phyloP scores from a whole-genome alignment of 1,140 invertebrate genomes.

The Sycophaga agraensis region DNA sequence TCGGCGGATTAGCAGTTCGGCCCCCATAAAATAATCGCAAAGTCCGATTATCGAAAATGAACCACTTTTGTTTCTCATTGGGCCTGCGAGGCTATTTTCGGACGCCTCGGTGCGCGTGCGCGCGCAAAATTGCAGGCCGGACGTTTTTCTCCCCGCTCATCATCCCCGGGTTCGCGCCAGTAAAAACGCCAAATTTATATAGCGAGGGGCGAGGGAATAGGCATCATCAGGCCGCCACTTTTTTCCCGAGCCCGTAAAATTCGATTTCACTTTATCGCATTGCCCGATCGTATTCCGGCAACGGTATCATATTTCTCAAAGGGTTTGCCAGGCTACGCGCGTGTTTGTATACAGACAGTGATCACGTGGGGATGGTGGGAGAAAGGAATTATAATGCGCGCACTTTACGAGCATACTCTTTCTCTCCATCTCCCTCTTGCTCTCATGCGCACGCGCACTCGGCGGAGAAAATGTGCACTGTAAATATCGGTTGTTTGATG shows the following conservation, averaged over 20 bases:
- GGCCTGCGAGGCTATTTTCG: too few relatives aligned
- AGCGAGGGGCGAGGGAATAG: too few relatives aligned
- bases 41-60: too few relatives aligned
- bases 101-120: too few relatives aligned
- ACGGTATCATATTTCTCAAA: constrained; percentile 28
- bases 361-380: background rate
- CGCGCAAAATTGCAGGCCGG: too few relatives aligned
- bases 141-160: too few relatives aligned
- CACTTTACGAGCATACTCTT: background rate
- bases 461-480: too few relatives aligned
- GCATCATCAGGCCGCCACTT: constrained; percentile 1
- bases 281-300: constrained; percentile 28
- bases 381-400: constrained; percentile 8
- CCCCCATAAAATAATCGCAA: too few relatives aligned
- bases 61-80: too few relatives aligned
- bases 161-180: background rate
- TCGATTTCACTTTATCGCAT: constrained; percentile 30
- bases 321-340: background rate
- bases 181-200: constrained; percentile 26
- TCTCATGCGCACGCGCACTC: background rate
- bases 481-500: constrained; percentile 13
- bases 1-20: too few relatives aligned
- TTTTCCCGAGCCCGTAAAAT: constrained; percentile 20
- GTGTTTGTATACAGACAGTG: background rate
- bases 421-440: background rate